Evolutionary conservation across 2,113 vertebrate genomes (phyloP), one percentile per base, ranked within the genome.

Genomic region (Ciconia maguari): DNA sequence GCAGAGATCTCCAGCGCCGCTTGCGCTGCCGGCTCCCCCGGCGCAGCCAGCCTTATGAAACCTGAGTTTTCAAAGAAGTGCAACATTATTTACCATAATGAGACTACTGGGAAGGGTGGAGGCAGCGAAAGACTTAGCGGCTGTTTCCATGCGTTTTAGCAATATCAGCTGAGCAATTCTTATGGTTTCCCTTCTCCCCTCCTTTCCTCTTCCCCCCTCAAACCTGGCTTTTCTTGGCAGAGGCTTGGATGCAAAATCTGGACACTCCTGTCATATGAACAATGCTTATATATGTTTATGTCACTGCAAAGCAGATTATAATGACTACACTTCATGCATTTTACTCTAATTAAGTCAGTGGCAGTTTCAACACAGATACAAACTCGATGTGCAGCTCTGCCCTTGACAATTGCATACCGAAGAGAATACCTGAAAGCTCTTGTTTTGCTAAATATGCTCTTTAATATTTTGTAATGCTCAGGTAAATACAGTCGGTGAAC

Each of bases 301-400:
- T 87, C 68, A 7, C 76, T 75, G 81, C 83, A 91, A 87, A 96
- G 94, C 81, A 94, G 87, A 81, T 93, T 90, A 84, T 93, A 92
- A 97, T 94, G 86, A 95, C 81, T 95, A 87, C 51, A 60, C 74
- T 95, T 94, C 71, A 77, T 90, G 54, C 64, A 66, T 96, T 95
- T 94, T 91, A 84, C 86, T 61, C 86, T 97, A 92, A 97, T 97
- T 95, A 97, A 96, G 91, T 92, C 38, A 11, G 94, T 22, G 64
- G 65, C 79, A 81, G 89, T 97, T 96, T 96, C 87, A 93, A 57
- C 16, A 41, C 46, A 91, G 86, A 94, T 82, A 65, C 42, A 66
- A 72, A 88, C 75, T 87, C 2, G 1, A 62, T 36, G 52, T 46
- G 83, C 68, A 74, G 68, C 80, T 96, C 86, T 91, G 82, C 90